phyloP scores from a whole-genome alignment of 1,140 invertebrate genomes.

The Pristionchus pacificus region DNA sequence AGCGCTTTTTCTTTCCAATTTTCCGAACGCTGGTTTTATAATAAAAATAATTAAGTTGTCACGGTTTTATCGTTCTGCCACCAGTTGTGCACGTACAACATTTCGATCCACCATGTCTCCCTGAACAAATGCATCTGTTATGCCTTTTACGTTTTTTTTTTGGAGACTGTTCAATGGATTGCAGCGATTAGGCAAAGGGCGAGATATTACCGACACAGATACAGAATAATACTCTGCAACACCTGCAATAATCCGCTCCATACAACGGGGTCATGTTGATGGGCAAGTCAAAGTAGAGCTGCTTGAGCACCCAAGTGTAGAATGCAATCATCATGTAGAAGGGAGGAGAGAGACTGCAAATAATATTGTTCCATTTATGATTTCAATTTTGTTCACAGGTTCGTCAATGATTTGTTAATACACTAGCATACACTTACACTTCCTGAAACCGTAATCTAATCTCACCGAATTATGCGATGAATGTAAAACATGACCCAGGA shows the following conservation, averaged over 20 bases:
- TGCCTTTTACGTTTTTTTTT: too few relatives aligned
- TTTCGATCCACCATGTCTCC: constrained; percentile 27
- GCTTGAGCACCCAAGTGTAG: constrained; percentile 22
- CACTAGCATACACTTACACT: too few relatives aligned
- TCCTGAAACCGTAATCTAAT: too few relatives aligned
- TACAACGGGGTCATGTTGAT: background rate
- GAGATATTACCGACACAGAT: too few relatives aligned
- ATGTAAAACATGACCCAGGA: constrained; percentile 32
- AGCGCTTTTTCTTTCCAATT: too few relatives aligned
- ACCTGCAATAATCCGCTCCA: background rate
- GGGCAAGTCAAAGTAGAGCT: background rate
- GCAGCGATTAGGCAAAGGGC: too few relatives aligned
- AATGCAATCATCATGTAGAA: constrained; percentile 28
- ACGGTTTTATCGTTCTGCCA: constrained; percentile 7
- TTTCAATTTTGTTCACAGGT: too few relatives aligned
- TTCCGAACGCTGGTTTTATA: too few relatives aligned
- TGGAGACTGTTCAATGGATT: too few relatives aligned
- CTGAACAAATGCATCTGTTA: too few relatives aligned
- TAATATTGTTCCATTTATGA: background rate
- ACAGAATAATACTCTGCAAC: too few relatives aligned
- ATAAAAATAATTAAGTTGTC: background rate
- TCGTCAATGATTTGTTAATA: too few relatives aligned
- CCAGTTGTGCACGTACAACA: constrained; percentile 28
- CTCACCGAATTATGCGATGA: constrained; percentile 23
- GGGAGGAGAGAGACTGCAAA: constrained; percentile 21